Conservation (phyloP, 2,888 invertebrate genomes). For the Chalcis sispes region DNA sequence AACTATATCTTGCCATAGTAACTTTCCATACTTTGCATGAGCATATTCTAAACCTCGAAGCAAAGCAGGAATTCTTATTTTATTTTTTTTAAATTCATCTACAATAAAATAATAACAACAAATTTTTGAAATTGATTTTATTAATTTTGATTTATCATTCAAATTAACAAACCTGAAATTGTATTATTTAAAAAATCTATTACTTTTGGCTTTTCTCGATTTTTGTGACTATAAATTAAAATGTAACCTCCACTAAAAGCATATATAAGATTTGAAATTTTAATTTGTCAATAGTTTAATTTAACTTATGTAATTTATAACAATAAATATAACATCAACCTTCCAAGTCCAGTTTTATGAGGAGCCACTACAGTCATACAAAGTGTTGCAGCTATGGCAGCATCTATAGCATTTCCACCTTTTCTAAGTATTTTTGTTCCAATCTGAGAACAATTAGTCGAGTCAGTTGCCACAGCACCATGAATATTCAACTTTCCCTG, state of each 20-base stretch:
- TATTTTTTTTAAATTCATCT: conserved; percentile 58
- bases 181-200: conserved; percentile 78
- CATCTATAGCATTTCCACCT: conserved; percentile 88
- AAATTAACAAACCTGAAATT: conserved; percentile 61
- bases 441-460: conserved; percentile 83
- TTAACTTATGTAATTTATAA: neutral
- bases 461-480: conserved; percentile 86
- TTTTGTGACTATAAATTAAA: conserved; percentile 84
- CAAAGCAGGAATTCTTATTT: conserved; percentile 78
- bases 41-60: conserved; percentile 79
- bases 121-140: neutral
- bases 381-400: conserved; percentile 84
- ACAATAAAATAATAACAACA: too few species aligned
- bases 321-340: conserved; percentile 76
- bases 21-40: conserved; percentile 78
- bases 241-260: conserved; percentile 83
- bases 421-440: conserved; percentile 83
- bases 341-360: conserved; percentile 86
- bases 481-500: conserved; percentile 74
- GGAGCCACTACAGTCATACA: conserved; percentile 86
- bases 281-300: neutral
- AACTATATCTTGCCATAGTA: conserved; percentile 80
- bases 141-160: neutral
- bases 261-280: conserved; percentile 1
- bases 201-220: conserved; percentile 77